Conservation (phyloP, 2,113 vertebrate species). For the Podarcis cretensis region DNA sequence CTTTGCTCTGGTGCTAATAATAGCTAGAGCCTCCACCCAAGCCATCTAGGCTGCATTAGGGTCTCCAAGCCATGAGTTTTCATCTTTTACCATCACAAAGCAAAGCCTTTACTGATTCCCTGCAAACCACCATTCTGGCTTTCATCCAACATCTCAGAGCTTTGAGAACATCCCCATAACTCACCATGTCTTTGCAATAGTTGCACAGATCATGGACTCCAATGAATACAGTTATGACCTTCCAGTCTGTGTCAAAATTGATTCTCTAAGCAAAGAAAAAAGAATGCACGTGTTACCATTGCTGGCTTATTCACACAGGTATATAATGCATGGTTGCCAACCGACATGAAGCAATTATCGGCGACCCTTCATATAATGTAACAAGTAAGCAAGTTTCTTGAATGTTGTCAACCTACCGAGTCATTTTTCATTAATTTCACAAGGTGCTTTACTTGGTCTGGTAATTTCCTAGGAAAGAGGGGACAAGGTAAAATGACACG, state of each 20-base stretch:
- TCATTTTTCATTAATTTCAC: constrained; percentile 86
- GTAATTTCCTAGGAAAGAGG: constrained; percentile 79
- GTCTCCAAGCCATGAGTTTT: not conserved
- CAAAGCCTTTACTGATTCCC: not conserved
- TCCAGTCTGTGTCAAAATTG: constrained; percentile 88
- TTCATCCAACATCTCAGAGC: not conserved
- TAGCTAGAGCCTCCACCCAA: not conserved
- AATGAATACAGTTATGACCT: constrained; percentile 89
- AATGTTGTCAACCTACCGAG: constrained; percentile 72
- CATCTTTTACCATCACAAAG: not conserved
- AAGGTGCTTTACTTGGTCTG: constrained; percentile 78
- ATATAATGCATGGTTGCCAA: not conserved
- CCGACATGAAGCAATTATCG: not conserved
- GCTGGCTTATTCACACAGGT: not conserved
- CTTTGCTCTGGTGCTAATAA: not conserved
- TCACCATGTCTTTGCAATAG: constrained; percentile 87
- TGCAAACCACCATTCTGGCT: not conserved
- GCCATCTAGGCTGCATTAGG: not conserved
- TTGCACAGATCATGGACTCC: constrained; percentile 88
- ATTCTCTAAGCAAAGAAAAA: constrained; percentile 77
- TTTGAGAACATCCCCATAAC: constrained; percentile 38
- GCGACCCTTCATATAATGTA: not conserved
- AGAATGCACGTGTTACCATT: constrained; percentile 1
- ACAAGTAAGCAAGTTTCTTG: constrained; percentile 12
- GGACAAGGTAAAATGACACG: constrained; percentile 38